Percentiles rank a stretch among this genome's conserved stretches.
Conservation (phyloP, 2,113 vertebrate species). For the Notarius quadriscutis region DNA sequence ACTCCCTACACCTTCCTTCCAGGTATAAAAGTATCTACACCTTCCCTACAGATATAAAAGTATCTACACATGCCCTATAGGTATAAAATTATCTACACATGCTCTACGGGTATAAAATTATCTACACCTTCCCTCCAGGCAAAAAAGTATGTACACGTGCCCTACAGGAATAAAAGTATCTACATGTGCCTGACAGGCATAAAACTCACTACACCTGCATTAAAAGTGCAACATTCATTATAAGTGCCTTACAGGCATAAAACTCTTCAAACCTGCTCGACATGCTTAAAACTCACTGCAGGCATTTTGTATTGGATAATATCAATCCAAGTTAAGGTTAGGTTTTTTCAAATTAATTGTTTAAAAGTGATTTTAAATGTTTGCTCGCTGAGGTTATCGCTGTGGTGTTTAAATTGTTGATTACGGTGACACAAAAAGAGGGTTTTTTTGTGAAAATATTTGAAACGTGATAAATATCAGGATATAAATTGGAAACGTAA, state of each 20-base stretch:
- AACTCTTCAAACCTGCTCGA: no score
- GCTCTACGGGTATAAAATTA: background rate
- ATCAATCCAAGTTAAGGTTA: no score
- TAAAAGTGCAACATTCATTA: no score
- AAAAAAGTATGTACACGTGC: no score
- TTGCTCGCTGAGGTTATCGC: background rate
- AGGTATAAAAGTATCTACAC: background rate
- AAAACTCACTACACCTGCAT: no score
- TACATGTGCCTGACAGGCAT: no score
- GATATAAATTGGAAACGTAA: background rate
- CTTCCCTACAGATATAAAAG: slow-evolving; percentile 42
- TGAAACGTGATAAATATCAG: background rate
- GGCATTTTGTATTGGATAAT: no score
- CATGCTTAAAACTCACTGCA: no score
- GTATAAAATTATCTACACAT: background rate
- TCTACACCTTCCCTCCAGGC: no score
- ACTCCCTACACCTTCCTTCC: slow-evolving; percentile 49
- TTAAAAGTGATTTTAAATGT: background rate
- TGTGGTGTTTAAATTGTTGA: background rate
- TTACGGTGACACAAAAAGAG: background rate
- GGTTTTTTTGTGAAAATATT: background rate
- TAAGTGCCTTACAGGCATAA: no score
- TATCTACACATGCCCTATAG: background rate
- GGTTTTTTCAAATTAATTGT: background rate
- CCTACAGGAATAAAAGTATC: no score